These are phyloP conservation scores for Stratiomys singularior DNA, from an alignment of 2,888 invertebrate genomes.

Conservation along the genomic window DNA sequence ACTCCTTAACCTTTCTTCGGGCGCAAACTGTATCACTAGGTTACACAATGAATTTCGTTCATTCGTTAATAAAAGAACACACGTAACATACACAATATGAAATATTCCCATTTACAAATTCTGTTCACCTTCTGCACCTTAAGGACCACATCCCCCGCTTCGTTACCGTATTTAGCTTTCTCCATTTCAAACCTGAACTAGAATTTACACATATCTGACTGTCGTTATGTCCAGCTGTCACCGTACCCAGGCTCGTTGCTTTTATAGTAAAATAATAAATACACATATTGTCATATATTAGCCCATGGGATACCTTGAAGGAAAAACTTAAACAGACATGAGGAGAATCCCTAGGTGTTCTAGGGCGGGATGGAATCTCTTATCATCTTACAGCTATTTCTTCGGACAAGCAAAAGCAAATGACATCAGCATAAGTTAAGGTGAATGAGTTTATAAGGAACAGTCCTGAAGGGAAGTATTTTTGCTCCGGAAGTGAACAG, in stretches of 20 bases:
- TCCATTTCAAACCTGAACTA: background rate
- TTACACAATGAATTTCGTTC: conserved; percentile 10
- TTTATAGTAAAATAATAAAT: conserved; percentile 53
- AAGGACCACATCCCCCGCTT: conserved; percentile 15
- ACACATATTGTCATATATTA: conserved; percentile 47
- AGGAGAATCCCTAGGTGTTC: conserved; percentile 43
- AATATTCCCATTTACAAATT: conserved; percentile 46
- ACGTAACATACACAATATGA: conserved; percentile 46
- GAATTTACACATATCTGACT: conserved; percentile 50
- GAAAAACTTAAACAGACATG: conserved; percentile 18
- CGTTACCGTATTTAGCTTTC: background rate
- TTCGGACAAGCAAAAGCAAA: background rate
- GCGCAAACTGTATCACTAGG: background rate
- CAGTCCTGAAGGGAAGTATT: background rate
- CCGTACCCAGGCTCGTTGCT: conserved; percentile 52
- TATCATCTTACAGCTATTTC: background rate
- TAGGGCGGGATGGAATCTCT: background rate
- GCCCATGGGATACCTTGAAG: conserved; percentile 39
- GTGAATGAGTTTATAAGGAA: conserved; percentile 40
- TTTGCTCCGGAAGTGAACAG: too few species aligned
- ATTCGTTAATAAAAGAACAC: conserved; percentile 43
- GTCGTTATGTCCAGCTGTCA: conserved; percentile 51
- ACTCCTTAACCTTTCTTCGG: background rate
- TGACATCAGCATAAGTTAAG: conserved; percentile 47
- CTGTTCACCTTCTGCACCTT: conserved; percentile 44